Base-by-base conservation (phyloP, 2,797 vertebrate genomes). In the Leptodactylus fallax region DNA sequence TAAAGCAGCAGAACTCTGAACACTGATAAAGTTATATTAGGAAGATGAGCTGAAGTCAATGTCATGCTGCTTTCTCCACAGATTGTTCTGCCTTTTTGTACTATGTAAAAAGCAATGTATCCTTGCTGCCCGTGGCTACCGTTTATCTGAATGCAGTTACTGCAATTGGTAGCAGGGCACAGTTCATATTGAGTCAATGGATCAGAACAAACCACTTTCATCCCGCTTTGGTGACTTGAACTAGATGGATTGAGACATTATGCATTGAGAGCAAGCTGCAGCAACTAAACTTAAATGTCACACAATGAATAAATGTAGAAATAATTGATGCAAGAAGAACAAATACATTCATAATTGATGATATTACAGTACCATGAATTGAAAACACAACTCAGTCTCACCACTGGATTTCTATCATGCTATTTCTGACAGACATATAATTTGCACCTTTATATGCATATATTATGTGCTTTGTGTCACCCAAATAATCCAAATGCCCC, bases 221-320 rank as follows among this genome's bases (percentile, higher is more conserved):
- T 71, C 6, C 27, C 17, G 27, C 14, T 71, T 71, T 45, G 65
- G 23, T 69, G 36, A 71, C 5, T 19, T 71, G 27, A 71, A 71
- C 16, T 45, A 71, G 69, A 71, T 71, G 69, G 69, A 71, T 71
- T 16, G 69, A 45, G 27, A 45, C 27, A 71, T 71, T 71, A 71
- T 71, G 27, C 69, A 71, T 71, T 71, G 69, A 71, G 36, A 71
- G 69, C 3, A 16, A 71, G 36, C 69, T 71, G 27, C 36, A 71
- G 69, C 69, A 71, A 71, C 16, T 8, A 71, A 71, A 71, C 27
- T 17, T 17, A 71, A 71, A 71, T 71, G 69, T 71, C 69, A 71
- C 69, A 45, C 27, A 69, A 69, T 69, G 65, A 69, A 36, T 36
- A 69, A 69, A 69, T 69, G 25, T 3, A 14, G 3, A 9, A 69